Evolutionary conservation across 2,797 vertebrate species (phyloP).

Genomic region (Propithecus perrieri): DNA sequence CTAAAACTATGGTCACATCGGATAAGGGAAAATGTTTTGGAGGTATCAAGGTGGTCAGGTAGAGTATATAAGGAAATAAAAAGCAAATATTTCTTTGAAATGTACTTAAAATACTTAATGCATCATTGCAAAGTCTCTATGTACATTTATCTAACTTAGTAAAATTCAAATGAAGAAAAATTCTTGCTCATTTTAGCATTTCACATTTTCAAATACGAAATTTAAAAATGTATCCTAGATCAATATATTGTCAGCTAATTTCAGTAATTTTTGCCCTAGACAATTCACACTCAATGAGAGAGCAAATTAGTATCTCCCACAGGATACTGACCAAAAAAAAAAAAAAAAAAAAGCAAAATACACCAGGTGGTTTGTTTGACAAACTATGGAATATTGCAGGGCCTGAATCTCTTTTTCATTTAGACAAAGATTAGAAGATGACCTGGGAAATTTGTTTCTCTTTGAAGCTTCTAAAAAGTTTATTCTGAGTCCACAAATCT

Average conservation of each 20-base stretch:
- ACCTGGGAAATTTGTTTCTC: neutral
- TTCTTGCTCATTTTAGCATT: neutral
- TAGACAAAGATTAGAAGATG: neutral
- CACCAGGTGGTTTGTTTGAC: neutral
- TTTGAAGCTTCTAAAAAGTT: constrained; percentile 9
- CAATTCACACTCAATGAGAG: neutral
- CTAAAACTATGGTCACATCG: neutral
- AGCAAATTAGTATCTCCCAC: neutral
- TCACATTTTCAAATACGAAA: neutral
- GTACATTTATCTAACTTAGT: neutral
- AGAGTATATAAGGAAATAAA: neutral
- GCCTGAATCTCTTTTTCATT: constrained; percentile 7
- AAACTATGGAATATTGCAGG: neutral
- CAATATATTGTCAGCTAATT: neutral
- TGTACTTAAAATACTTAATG: constrained; percentile 43
- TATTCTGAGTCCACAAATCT: neutral
- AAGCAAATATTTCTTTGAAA: constrained; percentile 43
- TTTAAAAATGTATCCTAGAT: neutral
- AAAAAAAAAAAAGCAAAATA: neutral
- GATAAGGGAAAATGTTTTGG: neutral
- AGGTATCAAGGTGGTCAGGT: neutral
- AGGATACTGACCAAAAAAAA: neutral
- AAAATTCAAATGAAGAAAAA: constrained; percentile 25
- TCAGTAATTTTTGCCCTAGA: neutral
- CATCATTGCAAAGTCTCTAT: neutral